A percentile compares a stretch with the other conserved stretches of the same genome.
These are phyloP conservation scores for Mactra quadrangularis DNA, from an alignment of 1,140 invertebrate genomes.

Conservation along the genomic window DNA sequence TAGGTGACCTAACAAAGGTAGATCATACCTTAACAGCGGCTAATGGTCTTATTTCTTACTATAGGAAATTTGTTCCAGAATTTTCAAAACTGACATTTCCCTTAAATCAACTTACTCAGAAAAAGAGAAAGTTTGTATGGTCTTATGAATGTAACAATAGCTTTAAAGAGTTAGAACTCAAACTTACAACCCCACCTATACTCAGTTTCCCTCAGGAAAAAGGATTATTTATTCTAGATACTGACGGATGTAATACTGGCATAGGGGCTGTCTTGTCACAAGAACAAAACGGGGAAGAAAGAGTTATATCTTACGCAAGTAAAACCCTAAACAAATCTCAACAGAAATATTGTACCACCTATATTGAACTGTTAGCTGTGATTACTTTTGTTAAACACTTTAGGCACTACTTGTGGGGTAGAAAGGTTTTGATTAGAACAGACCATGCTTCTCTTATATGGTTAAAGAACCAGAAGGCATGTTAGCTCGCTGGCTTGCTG, in stretches of 20 bases:
- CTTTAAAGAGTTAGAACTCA: conserved; percentile 30
- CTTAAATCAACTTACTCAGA: conserved; percentile 1
- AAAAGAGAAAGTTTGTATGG: conserved; percentile 22
- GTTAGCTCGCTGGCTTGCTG: conserved; percentile 30
- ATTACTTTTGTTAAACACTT: conserved; percentile 18
- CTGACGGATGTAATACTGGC: conserved; percentile 58
- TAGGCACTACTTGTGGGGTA: conserved; percentile 27
- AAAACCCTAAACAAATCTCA: conserved; percentile 5
- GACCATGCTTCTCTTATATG: conserved; percentile 38
- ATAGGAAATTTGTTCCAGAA: conserved; percentile 23
- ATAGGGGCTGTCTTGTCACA: neutral
- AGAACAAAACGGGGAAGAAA: conserved; percentile 25
- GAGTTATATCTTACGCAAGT: conserved; percentile 19
- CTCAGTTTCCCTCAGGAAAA: conserved; percentile 2
- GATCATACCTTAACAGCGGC: conserved; percentile 2
- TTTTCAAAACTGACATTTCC: neutral
- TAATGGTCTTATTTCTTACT: conserved; percentile 17
- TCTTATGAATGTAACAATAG: neutral
- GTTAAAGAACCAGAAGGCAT: conserved; percentile 54
- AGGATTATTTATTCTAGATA: conserved; percentile 27
- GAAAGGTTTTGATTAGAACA: neutral
- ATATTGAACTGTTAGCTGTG: conserved; percentile 8
- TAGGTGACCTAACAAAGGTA: conserved; percentile 4
- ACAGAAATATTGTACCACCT: conserved; percentile 20
- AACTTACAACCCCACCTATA: conserved; percentile 1